Conservation (phyloP, 2,797 vertebrate genomes). For the Echeneis naucrates region DNA sequence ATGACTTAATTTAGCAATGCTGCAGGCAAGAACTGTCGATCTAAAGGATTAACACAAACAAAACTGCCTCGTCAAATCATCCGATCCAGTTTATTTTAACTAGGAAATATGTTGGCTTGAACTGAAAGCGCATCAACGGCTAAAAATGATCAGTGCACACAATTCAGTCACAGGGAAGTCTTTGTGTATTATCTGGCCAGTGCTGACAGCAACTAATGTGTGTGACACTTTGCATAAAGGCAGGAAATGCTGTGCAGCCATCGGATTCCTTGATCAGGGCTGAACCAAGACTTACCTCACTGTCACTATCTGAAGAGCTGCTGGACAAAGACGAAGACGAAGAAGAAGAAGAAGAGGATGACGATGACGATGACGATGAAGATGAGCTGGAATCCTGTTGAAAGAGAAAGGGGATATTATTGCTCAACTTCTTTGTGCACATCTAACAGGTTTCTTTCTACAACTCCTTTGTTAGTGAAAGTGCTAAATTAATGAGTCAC, state of each 20-base stretch:
- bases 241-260: background rate
- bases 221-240: conserved; percentile 32
- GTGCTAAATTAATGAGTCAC: conserved; percentile 43
- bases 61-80: background rate
- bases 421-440: background rate
- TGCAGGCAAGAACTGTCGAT: conserved; percentile 8
- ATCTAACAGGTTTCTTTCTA: conserved; percentile 13
- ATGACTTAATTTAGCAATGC: conserved; percentile 16
- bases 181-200: background rate
- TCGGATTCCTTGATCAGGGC: background rate
- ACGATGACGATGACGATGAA: conserved; percentile 24
- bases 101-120: background rate
- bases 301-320: conserved; percentile 79
- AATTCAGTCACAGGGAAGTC: background rate
- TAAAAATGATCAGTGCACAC: background rate
- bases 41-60: conserved; percentile 33
- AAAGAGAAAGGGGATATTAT: conserved; percentile 15
- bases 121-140: background rate
- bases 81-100: background rate
- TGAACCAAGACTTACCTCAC: conserved; percentile 64
- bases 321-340: conserved; percentile 66
- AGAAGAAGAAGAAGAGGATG: conserved; percentile 54
- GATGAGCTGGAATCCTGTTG: conserved; percentile 72
- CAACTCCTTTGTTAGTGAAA: conserved; percentile 20
- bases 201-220: background rate